Conservation (phyloP, 2,797 vertebrate species). For the Alexandromys oeconomus region DNA sequence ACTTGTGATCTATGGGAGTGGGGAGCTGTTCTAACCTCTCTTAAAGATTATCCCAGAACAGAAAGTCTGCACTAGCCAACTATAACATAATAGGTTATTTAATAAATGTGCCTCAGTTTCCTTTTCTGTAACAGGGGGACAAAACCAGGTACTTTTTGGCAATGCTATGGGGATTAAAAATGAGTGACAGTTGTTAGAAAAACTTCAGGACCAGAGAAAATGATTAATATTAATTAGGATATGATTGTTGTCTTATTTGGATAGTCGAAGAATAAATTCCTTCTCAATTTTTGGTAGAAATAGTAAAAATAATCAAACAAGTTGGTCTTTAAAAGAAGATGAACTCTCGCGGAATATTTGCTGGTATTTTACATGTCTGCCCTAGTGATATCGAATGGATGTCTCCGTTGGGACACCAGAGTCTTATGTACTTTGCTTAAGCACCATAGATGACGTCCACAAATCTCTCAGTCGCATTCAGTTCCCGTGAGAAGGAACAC, state of each 20-base stretch:
- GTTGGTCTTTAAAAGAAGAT: not conserved
- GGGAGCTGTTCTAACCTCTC: not conserved
- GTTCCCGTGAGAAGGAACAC: not conserved
- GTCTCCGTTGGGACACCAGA: not conserved
- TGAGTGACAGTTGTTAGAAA: not conserved
- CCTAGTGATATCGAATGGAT: not conserved
- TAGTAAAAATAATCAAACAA: not conserved
- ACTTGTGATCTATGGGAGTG: accelerated
- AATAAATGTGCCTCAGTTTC: not conserved
- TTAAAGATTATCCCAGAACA: not conserved
- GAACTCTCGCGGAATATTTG: not conserved
- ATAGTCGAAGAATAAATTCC: not conserved
- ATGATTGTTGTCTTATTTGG: slow-evolving; percentile 32
- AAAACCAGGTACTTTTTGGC: not conserved
- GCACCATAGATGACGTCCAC: not conserved
- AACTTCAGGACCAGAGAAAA: not conserved
- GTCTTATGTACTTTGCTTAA: slow-evolving; percentile 30
- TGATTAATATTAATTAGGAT: not conserved
- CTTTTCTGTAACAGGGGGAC: not conserved
- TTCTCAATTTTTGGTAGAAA: not conserved
- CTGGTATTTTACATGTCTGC: not conserved
- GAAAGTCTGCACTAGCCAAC: not conserved
- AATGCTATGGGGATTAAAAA: not conserved
- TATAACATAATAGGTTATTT: slow-evolving; percentile 7
- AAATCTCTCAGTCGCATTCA: not conserved